Evolutionary conservation across 2,113 vertebrate genomes (phyloP).

Genomic region (Thomomys bottae): DNA sequence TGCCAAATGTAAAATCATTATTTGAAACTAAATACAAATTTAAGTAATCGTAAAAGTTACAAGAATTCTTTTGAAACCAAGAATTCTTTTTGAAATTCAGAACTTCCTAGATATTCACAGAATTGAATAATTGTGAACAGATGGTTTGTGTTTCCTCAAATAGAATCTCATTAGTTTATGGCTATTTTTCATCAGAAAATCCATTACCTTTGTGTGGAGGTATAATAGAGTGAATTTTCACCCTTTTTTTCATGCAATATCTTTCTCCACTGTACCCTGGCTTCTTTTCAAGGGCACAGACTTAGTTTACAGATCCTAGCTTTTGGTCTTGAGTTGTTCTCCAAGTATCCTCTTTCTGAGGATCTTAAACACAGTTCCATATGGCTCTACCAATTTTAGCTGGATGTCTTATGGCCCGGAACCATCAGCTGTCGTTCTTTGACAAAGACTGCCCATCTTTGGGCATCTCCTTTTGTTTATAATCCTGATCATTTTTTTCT

Average conservation of each 20-base stretch:
- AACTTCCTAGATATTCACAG: not conserved
- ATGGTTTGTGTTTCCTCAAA: not conserved
- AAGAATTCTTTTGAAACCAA: not conserved
- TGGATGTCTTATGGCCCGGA: not conserved
- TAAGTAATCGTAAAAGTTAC: not conserved
- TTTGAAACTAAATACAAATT: constrained; percentile 28
- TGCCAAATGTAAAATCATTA: constrained; percentile 9
- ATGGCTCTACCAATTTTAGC: not conserved
- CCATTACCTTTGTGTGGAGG: not conserved
- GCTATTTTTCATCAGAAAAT: constrained; percentile 41
- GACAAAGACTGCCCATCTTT: not conserved
- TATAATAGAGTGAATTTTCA: not conserved
- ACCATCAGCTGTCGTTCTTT: not conserved
- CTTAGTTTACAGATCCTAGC: not conserved
- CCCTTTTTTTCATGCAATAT: not conserved
- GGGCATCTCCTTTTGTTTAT: not conserved
- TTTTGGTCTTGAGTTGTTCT: not conserved
- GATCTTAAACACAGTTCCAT: not conserved
- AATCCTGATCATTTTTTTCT: not conserved
- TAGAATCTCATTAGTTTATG: not conserved
- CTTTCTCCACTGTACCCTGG: not conserved
- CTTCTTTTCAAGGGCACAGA: not conserved
- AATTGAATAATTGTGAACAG: not conserved
- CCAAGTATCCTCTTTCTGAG: not conserved
- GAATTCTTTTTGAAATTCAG: constrained; percentile 21